These are phyloP conservation scores for Diplosoma virens DNA, from an alignment of 23 tunicate species.

Conservation along the genomic window DNA sequence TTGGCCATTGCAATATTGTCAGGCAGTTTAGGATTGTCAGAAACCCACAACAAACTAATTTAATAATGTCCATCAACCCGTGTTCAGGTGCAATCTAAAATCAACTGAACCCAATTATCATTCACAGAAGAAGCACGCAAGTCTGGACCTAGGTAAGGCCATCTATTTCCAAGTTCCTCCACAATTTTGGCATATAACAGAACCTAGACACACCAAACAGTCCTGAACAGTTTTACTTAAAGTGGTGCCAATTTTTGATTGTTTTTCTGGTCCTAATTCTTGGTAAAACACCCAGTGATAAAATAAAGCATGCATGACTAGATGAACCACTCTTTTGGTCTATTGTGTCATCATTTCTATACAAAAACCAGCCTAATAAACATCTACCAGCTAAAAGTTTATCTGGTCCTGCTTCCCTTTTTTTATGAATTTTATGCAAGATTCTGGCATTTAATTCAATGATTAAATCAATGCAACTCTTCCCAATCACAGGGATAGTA, in stretches of 20 bases:
- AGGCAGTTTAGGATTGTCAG: neutral
- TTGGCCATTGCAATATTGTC: neutral
- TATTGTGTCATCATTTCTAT: neutral
- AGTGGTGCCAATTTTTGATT: too few relatives aligned
- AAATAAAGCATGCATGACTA: neutral
- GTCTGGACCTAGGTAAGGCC: neutral
- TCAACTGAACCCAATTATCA: neutral
- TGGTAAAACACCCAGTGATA: too few relatives aligned
- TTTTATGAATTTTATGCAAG: neutral
- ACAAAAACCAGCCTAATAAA: neutral
- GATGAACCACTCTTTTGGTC: neutral
- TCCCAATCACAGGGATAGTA: neutral
- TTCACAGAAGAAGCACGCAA: neutral
- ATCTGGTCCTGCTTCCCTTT: conserved; percentile 5
- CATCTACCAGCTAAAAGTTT: neutral
- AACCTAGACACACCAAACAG: neutral
- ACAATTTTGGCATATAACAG: neutral
- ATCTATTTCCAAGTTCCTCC: neutral
- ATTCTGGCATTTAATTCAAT: conserved; percentile 17
- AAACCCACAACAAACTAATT: neutral
- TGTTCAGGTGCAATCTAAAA: neutral
- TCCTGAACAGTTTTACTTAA: too few relatives aligned
- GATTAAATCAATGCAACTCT: neutral
- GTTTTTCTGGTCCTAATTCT: too few relatives aligned
- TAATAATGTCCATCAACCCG: neutral